Evolutionary conservation across 1,140 invertebrate species (phyloP), one percentile per base, ranked within the genome.

Genomic region (Subanguina moxae): DNA sequence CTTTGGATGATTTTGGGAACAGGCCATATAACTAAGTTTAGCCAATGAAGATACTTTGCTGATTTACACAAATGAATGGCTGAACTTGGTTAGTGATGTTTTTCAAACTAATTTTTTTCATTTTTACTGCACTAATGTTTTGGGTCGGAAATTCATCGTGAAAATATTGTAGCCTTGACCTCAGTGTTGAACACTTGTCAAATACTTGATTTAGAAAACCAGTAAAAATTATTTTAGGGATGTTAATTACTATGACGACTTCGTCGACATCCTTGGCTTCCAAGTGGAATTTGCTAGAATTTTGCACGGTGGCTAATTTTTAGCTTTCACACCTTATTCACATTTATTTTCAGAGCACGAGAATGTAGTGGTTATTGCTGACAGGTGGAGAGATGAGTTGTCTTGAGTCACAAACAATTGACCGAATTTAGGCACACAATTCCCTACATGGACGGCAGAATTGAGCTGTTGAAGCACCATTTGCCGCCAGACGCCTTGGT

Each of bases 331-430:
- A 38, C 25, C 19, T 23, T 30, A 23, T 61, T n/a, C 62, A 67
- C 27, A 17, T n/a, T 71, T 64, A 58, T 32, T 62, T 23, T 66
- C 61, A 77, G 76, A 80, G 66, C 77, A 80, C 42, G 76, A 78
- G 68, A 80, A 78, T 61, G 76, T 79, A n/a, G 45, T 78, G 27
- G 45, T 78, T 13, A 57, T 80, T 61, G 76, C 76, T 28, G 76
- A 78, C 48, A 68, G 32, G 32, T 38, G 32, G 32, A 11, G 11
- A 11, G 3, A 11, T 38, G 3, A 38, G 3, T 38, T 38, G 32
- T 38, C n/a, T n/a, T n/a, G 11, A 38, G 3, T 38, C 3, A 5
- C 3, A 11, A 38, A 38, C 32, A 38, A 11, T 38, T 38, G 32
- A 5, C 11, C 32, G 11, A 11, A 38, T 38, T 38, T 11, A 38